These are phyloP conservation scores for Patiria miniata DNA, from an alignment of 35 echinoderm and acorn worm species.

Conservation along the genomic window DNA sequence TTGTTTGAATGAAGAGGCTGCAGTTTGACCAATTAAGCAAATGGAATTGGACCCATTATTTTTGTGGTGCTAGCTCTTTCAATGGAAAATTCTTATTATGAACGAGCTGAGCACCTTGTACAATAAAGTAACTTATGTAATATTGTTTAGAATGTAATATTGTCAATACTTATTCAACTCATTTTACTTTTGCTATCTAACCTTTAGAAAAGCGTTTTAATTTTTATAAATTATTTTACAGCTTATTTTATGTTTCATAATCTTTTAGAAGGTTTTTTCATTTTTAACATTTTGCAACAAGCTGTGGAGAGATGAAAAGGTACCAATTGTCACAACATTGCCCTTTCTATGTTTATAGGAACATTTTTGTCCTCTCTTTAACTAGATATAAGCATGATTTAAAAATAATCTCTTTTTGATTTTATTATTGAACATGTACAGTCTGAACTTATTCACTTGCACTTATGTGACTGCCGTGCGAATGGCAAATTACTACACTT, in stretches of 20 bases:
- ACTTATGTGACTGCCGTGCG: background rate
- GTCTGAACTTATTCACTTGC: background rate
- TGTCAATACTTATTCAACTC: no score
- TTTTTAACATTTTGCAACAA: no score
- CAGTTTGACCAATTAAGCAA: slow-evolving; percentile 4
- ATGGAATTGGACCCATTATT: background rate
- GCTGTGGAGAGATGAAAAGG: no score
- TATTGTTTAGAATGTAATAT: no score
- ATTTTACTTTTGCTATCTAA: no score
- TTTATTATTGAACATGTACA: background rate
- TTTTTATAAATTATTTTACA: no score
- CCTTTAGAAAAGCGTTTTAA: no score
- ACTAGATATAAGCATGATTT: background rate
- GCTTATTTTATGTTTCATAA: no score
- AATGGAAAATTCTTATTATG: background rate
- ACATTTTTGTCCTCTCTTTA: background rate
- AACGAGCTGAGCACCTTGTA: background rate
- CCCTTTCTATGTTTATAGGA: no score
- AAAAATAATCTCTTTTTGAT: background rate
- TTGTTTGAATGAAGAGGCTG: slow-evolving; percentile 9
- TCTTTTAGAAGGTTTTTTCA: no score
- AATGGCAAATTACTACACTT: background rate
- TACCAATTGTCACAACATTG: no score
- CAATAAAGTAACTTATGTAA: no score
- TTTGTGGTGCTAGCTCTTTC: slow-evolving; percentile 19